These are phyloP conservation scores for Cydia strobilella DNA, from an alignment of 1,140 invertebrate species.

Conservation along the genomic window DNA sequence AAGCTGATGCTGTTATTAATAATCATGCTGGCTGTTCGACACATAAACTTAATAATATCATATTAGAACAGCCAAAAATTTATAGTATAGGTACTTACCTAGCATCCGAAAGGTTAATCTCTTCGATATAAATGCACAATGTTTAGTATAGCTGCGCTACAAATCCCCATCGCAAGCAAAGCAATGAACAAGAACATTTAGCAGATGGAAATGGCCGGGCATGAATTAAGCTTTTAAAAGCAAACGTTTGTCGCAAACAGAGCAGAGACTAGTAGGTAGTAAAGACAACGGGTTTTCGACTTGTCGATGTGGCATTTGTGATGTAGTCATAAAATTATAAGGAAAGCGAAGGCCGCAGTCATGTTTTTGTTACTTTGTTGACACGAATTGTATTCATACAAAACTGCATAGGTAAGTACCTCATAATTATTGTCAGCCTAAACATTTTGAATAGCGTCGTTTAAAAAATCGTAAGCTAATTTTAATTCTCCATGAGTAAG, in stretches of 20 bases:
- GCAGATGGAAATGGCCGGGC: conserved; percentile 1
- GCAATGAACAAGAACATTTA: conserved; percentile 26
- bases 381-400: too few relatives aligned
- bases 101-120: background rate
- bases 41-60: too few relatives aligned
- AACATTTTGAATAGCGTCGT: too few relatives aligned
- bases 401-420: too few relatives aligned
- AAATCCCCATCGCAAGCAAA: conserved; percentile 2
- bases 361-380: too few relatives aligned
- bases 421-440: too few relatives aligned
- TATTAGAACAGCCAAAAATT: too few relatives aligned
- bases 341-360: too few relatives aligned
- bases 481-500: too few relatives aligned
- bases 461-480: too few relatives aligned
- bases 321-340: background rate
- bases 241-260: conserved; percentile 3
- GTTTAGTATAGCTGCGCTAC: background rate
- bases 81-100: too few relatives aligned
- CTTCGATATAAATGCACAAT: background rate
- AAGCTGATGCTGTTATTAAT: background rate
- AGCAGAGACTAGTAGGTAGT: background rate
- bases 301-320: background rate
- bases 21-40: too few relatives aligned
- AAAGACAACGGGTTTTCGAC: background rate
- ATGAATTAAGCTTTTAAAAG: conserved; percentile 32